Conservation (phyloP, 2,888 invertebrate genomes). For the Pogonocherus hispidulus region DNA sequence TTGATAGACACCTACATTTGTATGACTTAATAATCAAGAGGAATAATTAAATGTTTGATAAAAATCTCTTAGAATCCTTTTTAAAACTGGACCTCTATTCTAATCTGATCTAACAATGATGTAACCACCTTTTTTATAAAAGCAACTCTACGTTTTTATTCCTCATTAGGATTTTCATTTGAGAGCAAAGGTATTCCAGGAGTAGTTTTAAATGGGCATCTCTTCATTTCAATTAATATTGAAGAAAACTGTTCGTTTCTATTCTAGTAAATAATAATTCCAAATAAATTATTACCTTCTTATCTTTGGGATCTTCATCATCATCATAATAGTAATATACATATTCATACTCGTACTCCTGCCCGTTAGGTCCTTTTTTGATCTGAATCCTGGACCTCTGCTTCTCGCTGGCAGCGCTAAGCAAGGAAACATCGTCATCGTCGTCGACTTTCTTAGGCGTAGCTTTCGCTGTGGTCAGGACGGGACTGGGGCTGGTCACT, state of each 20-base stretch:
- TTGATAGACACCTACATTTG: too few relatives aligned
- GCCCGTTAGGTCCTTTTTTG: slow-evolving; percentile 90
- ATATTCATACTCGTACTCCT: slow-evolving; percentile 93
- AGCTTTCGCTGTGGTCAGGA: slow-evolving; percentile 71
- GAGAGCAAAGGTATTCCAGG: too few relatives aligned
- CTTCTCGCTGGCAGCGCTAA: slow-evolving; percentile 77
- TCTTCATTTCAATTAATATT: too few relatives aligned
- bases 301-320: slow-evolving; percentile 72
- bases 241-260: background rate
- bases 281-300: slow-evolving; percentile 42
- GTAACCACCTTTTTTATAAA: too few relatives aligned
- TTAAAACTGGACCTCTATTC: too few relatives aligned
- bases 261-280: background rate
- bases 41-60: too few relatives aligned
- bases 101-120: too few relatives aligned
- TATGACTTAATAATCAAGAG: too few relatives aligned
- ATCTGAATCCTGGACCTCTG: slow-evolving; percentile 83
- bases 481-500: slow-evolving; percentile 72
- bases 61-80: too few relatives aligned
- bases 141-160: too few relatives aligned
- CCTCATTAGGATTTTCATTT: too few relatives aligned
- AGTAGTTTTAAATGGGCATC: too few relatives aligned
- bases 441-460: slow-evolving; percentile 53
- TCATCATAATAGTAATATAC: slow-evolving; percentile 93
- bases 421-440: slow-evolving; percentile 55